phyloP scores from a whole-genome alignment of 2,888 invertebrate species.

The Drosophila trichaetosa region DNA sequence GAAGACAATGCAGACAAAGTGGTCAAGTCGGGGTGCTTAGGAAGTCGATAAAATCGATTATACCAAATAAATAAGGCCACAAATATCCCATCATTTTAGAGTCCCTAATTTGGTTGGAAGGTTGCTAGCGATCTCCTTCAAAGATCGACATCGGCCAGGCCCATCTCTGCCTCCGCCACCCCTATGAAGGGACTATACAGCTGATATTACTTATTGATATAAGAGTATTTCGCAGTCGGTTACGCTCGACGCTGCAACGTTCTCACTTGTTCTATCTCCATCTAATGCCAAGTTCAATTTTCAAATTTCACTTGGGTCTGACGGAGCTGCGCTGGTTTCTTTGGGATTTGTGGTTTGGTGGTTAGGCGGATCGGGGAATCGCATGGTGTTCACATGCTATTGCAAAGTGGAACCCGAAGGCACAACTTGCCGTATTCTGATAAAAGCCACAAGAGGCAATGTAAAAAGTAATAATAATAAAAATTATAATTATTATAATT shows the following conservation, averaged over 20 bases:
- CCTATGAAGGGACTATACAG: neutral
- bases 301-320: neutral
- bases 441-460: neutral
- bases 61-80: neutral
- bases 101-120: no score
- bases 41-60: neutral
- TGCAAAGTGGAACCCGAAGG: neutral
- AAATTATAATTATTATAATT: slow-evolving; percentile 7
- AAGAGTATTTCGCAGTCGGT: neutral
- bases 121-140: neutral
- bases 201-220: neutral
- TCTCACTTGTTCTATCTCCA: neutral
- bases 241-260: neutral
- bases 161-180: neutral
- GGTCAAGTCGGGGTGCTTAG: neutral
- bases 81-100: neutral
- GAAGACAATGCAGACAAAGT: neutral
- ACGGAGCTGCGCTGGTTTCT: neutral
- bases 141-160: neutral
- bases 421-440: slow-evolving; percentile 36
- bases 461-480: neutral
- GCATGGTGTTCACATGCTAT: neutral
- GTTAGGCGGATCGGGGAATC: neutral
- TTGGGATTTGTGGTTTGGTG: neutral
- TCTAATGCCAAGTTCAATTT: neutral